Conservation (phyloP, 2,113 vertebrate species). For the Rhinoptilus africanus region DNA sequence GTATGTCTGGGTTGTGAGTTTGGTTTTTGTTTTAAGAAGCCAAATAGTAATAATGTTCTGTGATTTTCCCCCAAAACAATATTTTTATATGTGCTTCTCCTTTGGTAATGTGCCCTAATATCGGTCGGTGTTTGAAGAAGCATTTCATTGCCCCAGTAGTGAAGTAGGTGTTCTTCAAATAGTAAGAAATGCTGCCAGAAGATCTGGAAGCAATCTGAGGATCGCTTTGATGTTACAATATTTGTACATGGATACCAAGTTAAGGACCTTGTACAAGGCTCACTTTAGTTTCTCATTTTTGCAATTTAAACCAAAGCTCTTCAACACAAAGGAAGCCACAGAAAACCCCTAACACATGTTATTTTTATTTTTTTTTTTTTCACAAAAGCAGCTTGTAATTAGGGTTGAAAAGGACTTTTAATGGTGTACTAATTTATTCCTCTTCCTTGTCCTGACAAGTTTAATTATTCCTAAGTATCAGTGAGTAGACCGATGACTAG, state of each 20-base stretch:
- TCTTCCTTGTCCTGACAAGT: slow-evolving; percentile 48
- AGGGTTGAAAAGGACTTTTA: slow-evolving; percentile 9
- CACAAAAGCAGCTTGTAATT: background rate
- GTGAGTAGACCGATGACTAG: slow-evolving; percentile 16
- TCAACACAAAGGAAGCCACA: background rate
- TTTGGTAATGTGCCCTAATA: background rate
- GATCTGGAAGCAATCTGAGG: background rate
- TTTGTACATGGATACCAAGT: background rate
- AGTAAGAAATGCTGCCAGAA: background rate
- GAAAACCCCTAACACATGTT: background rate
- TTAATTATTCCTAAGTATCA: slow-evolving; percentile 59
- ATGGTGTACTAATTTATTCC: slow-evolving; percentile 32
- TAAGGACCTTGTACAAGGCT: background rate
- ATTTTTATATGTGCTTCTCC: background rate
- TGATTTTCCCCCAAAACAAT: background rate
- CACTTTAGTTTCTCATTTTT: background rate
- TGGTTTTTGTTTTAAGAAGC: background rate
- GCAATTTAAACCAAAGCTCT: background rate
- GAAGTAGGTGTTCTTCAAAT: background rate
- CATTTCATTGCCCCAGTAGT: background rate
- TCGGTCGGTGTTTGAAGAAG: background rate
- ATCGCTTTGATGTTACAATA: background rate
- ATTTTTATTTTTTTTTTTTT: background rate
- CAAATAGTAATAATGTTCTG: background rate
- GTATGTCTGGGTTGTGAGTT: background rate